A percentile compares a stretch with the other conserved stretches of the same genome.
Conservation (phyloP, 2,113 vertebrate genomes). For the Marcusenius ussheri region DNA sequence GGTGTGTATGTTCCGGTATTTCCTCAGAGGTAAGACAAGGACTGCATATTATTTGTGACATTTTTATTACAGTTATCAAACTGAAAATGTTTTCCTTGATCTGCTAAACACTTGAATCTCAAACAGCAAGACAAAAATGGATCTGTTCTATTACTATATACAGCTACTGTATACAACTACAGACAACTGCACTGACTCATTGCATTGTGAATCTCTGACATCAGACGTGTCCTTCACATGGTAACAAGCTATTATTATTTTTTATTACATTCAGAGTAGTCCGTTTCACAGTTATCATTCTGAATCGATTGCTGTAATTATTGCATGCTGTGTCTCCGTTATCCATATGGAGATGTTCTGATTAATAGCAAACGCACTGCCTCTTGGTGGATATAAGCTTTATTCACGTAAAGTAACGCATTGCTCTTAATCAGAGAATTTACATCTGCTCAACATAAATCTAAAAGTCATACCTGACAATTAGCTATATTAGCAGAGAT, state of each 20-base stretch:
- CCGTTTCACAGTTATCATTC: neutral
- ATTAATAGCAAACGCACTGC: neutral
- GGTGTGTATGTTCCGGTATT: neutral
- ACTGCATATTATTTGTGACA: neutral
- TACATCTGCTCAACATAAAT: constrained; percentile 7
- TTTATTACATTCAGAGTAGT: neutral
- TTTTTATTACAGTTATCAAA: constrained; percentile 2
- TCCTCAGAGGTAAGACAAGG: neutral
- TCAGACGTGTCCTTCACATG: neutral
- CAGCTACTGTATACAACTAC: neutral
- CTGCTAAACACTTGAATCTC: neutral
- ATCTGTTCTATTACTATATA: neutral
- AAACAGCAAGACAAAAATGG: neutral
- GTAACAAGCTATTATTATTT: neutral
- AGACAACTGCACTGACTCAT: neutral
- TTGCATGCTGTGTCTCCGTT: neutral
- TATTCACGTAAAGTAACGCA: neutral
- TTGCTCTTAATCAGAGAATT: neutral
- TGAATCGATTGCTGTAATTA: neutral
- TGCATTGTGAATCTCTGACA: neutral
- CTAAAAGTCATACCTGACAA: neutral
- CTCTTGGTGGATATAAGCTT: constrained; percentile 16
- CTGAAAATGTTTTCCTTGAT: neutral
- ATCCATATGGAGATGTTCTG: neutral
- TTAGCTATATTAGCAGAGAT: neutral